These are phyloP conservation scores for Euspilapteryx auroguttella DNA, from an alignment of 2,888 invertebrate genomes.

Conservation along the genomic window DNA sequence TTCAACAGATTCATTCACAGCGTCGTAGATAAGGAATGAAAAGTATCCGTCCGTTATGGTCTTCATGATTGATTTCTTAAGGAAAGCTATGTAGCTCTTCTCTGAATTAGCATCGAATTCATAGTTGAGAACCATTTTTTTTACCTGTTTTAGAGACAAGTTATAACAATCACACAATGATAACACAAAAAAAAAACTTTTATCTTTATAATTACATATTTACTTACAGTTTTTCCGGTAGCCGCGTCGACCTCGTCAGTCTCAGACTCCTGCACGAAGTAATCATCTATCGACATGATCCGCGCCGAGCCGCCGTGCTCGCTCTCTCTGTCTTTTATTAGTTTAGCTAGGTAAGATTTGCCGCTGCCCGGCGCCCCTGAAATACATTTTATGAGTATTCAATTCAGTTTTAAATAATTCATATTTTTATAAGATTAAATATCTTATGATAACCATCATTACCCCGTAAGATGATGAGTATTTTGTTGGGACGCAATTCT, in stretches of 20 bases:
- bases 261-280: slow-evolving; percentile 89
- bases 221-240: slow-evolving; percentile 73
- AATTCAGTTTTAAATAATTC: no score
- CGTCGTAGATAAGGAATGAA: slow-evolving; percentile 90
- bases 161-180: no score
- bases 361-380: slow-evolving; percentile 89
- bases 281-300: slow-evolving; percentile 93
- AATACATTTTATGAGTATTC: slow-evolving; percentile 10
- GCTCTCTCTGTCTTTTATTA: slow-evolving; percentile 81
- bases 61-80: slow-evolving; percentile 89
- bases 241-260: slow-evolving; percentile 68
- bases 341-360: slow-evolving; percentile 86
- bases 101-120: slow-evolving; percentile 89
- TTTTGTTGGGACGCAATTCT: slow-evolving; percentile 73
- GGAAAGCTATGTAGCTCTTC: slow-evolving; percentile 75
- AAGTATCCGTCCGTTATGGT: slow-evolving; percentile 89
- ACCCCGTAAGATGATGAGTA: slow-evolving; percentile 87
- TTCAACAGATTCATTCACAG: slow-evolving; percentile 80
- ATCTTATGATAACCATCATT: slow-evolving; percentile 8
- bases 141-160: slow-evolving; percentile 44
- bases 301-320: slow-evolving; percentile 88
- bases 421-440: no score
- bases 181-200: no score
- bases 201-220: no score
- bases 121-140: slow-evolving; percentile 74